phyloP scores from a whole-genome alignment of 2,888 invertebrate species.

The Buathra laborator region DNA sequence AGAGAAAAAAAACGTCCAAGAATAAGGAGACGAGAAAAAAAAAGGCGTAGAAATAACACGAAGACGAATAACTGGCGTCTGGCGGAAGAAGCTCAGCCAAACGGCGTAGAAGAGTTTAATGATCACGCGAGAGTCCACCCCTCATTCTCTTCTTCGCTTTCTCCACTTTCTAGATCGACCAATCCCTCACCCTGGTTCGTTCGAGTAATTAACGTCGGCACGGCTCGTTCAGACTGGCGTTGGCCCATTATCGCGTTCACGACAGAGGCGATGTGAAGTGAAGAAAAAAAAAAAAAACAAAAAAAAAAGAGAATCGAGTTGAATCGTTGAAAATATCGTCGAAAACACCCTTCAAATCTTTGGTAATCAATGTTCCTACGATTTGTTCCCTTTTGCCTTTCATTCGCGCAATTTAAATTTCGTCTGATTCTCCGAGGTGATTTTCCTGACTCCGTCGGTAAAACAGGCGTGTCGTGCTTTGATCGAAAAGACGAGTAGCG shows the following conservation, averaged over 20 bases:
- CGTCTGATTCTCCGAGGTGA: background rate
- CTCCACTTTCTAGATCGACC: constrained; percentile 10
- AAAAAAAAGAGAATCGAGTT: background rate
- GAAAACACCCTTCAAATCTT: background rate
- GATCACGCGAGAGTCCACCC: constrained; percentile 65
- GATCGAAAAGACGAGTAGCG: too few species aligned
- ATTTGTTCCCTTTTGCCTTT: background rate
- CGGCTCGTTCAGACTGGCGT: constrained; percentile 18
- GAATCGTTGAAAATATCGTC: constrained; percentile 25
- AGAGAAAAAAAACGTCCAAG: constrained; percentile 5
- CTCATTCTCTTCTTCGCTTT: constrained; percentile 21
- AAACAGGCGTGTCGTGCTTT: background rate
- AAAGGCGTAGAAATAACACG: constrained; percentile 24
- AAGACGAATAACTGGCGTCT: constrained; percentile 41
- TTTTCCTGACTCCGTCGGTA: background rate
- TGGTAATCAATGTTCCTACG: constrained; percentile 13
- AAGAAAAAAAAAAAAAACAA: constrained; percentile 11
- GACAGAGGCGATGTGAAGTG: constrained; percentile 14
- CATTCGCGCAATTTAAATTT: background rate
- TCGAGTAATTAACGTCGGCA: constrained; percentile 52
- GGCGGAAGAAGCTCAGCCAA: constrained; percentile 54
- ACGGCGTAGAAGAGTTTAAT: constrained; percentile 78
- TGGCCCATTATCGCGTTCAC: constrained; percentile 45
- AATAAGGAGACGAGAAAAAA: constrained; percentile 9
- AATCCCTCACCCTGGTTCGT: constrained; percentile 30